Evolutionary conservation across 2,888 invertebrate genomes (phyloP), one percentile per base, ranked within the genome.

Genomic region (Vanessa cardui): DNA sequence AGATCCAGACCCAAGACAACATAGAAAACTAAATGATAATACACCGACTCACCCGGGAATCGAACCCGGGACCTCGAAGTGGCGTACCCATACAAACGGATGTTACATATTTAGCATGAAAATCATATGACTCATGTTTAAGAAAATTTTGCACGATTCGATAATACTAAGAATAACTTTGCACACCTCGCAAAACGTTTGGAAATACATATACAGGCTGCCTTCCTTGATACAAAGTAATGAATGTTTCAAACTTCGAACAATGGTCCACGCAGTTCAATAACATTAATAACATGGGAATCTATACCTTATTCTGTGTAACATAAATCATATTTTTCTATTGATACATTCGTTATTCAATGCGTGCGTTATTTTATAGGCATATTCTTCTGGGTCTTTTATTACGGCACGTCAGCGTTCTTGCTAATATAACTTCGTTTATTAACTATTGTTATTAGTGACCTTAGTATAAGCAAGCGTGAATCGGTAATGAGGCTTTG

Each of bases 391-490:
- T 68, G 78, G 78, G 79, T 74, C 73, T 80, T 81, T 81, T 82
- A 82, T 79, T 78, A 76, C 75, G 50, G 64, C 68, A 69, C 77
- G 78, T 82, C 78, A 80, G 76, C 78, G 68, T 80, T 82, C 78
- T 77, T 73, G 64, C 77, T 76, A 78, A 81, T 83, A 80, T 77
- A 76, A 74, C 76, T 72, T 73, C 78, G 79, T 83, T 83, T 83
- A 83, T 82, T 77, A 78, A 79, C 80, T 81, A 83, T 84, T 85
- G 84, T 84, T 81, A 70, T 75, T 78, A 75, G 73, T 73, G 72
- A 71, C 71, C 73, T 72, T 49, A 70, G 69, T 72, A 70, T 74
- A 69, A 67, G 74, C 65, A 64, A 68, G 74, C 65, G 64, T 66
- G 72, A 70, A 73, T 74, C 73, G 66, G 75, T 72, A 73, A 75